Evolutionary conservation across 2,888 invertebrate species (phyloP).

Genomic region (Himalopsyche kuldschensis): DNA sequence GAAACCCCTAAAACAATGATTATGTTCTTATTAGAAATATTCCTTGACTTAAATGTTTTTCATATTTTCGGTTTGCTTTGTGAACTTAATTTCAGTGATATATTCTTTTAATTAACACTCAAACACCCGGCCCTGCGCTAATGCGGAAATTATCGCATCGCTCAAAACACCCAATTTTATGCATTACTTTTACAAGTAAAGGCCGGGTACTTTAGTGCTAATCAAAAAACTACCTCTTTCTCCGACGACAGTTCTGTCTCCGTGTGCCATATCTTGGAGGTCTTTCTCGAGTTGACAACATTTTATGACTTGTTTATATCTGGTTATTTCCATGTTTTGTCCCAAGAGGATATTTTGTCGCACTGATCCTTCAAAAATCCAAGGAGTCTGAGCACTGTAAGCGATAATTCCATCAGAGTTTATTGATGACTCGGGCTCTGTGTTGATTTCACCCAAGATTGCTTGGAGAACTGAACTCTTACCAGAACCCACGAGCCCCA

Average conservation of each 20-base stretch:
- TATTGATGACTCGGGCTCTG: constrained; percentile 50
- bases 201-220: too few species aligned
- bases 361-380: constrained; percentile 65
- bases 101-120: too few species aligned
- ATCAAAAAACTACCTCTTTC: constrained; percentile 61
- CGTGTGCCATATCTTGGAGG: constrained; percentile 63
- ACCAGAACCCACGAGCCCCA: constrained; percentile 78
- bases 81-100: too few species aligned
- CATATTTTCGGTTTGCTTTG: not conserved
- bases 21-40: not conserved
- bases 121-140: too few species aligned
- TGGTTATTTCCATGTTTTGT: constrained; percentile 57
- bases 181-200: too few species aligned
- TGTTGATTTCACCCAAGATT: constrained; percentile 66
- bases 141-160: too few species aligned
- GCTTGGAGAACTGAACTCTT: constrained; percentile 74
- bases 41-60: not conserved
- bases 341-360: constrained; percentile 81
- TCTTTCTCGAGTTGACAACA: constrained; percentile 64
- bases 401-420: constrained; percentile 56
- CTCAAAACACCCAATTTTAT: too few species aligned
- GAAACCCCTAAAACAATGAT: constrained; percentile 54
- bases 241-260: constrained; percentile 69
- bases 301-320: constrained; percentile 61
- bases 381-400: constrained; percentile 71